Percentiles rank a stretch among this genome's conserved stretches.
These are phyloP conservation scores for Reticulitermes lucifugus DNA, from an alignment of 2,888 invertebrate genomes.

Conservation along the genomic window DNA sequence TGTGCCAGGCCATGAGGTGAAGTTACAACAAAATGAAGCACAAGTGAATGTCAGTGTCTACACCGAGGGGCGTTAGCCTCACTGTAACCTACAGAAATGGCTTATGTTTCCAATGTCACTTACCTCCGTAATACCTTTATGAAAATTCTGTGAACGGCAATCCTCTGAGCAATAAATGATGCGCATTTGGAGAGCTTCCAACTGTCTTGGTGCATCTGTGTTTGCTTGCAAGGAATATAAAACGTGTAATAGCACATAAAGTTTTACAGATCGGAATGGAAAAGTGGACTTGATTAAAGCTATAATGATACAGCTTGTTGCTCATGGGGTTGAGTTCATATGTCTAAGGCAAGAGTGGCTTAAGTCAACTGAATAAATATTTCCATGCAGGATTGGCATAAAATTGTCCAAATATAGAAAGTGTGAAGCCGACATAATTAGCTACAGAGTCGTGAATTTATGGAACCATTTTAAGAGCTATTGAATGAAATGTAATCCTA, in stretches of 20 bases:
- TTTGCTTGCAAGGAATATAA: too few species aligned
- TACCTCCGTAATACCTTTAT: neutral
- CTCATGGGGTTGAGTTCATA: neutral
- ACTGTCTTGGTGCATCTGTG: too few species aligned
- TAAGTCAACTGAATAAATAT: neutral
- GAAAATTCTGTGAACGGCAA: neutral
- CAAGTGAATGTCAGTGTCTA: neutral
- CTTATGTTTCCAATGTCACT: neutral
- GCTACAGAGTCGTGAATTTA: too few species aligned
- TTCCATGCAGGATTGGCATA: neutral
- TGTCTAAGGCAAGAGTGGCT: neutral
- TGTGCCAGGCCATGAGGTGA: neutral
- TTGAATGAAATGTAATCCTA: too few species aligned
- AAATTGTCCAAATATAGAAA: neutral
- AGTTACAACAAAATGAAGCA: neutral
- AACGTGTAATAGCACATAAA: too few species aligned
- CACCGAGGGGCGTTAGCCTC: neutral
- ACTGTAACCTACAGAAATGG: neutral
- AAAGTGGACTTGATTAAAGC: neutral
- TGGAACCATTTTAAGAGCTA: too few species aligned
- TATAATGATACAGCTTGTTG: neutral
- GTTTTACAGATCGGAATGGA: too few species aligned
- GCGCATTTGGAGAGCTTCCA: neutral
- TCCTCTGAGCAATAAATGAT: neutral
- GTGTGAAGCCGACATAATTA: neutral